phyloP scores from a whole-genome alignment of 2,888 invertebrate genomes.

The Netelia virgata region DNA sequence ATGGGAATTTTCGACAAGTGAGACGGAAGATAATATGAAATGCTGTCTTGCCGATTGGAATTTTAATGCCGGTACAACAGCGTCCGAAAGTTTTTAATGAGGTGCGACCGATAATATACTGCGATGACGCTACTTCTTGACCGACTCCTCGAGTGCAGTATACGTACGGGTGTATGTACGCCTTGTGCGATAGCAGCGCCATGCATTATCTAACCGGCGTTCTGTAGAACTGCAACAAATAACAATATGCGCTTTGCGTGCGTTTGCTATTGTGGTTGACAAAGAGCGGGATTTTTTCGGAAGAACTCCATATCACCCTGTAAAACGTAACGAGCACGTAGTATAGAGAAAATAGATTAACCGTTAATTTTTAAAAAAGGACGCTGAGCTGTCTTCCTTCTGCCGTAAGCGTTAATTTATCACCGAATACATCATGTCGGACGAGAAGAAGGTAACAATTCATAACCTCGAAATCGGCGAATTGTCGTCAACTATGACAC shows the following conservation, averaged over 20 bases:
- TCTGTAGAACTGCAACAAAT: conserved; percentile 51
- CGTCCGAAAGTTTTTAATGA: too few relatives aligned
- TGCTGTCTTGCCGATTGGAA: too few relatives aligned
- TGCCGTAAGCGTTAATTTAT: not conserved
- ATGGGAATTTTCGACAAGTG: too few relatives aligned
- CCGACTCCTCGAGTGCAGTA: too few relatives aligned
- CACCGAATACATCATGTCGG: conserved; percentile 86
- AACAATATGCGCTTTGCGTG: conserved; percentile 65
- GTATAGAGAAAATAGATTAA: not conserved
- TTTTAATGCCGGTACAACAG: too few relatives aligned
- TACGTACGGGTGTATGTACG: too few relatives aligned
- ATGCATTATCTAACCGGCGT: conserved; percentile 45
- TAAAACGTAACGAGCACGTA: conserved; percentile 19
- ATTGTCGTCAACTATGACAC: conserved; percentile 66
- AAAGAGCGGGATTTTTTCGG: conserved; percentile 77
- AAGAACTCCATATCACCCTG: conserved; percentile 42
- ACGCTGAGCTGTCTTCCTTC: not conserved
- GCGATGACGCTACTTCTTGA: too few relatives aligned
- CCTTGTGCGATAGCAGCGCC: conserved; percentile 41
- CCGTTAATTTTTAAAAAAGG: conserved; percentile 6
- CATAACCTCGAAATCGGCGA: conserved; percentile 80
- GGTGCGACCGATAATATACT: too few relatives aligned
- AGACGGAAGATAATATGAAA: too few relatives aligned
- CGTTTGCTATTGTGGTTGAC: conserved; percentile 60
- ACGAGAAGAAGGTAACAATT: conserved; percentile 88